Conservation (phyloP, 2,797 vertebrate species). For the Margarornis squamiger region DNA sequence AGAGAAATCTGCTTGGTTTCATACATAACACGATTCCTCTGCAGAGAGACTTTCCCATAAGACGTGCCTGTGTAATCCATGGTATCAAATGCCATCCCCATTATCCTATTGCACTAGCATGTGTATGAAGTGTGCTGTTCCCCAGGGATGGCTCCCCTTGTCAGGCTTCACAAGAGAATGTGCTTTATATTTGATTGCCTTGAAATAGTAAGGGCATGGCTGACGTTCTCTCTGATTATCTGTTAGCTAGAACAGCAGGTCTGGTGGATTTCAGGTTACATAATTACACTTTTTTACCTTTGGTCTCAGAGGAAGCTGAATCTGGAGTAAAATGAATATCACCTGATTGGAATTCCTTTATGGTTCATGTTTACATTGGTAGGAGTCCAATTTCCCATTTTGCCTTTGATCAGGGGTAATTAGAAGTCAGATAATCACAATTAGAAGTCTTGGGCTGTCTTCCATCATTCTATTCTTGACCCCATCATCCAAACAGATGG, state of each 20-base stretch:
- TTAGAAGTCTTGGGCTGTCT: conserved; percentile 69
- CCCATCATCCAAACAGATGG: conserved; percentile 63
- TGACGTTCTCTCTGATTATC: background rate
- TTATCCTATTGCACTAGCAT: background rate
- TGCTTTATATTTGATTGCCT: background rate
- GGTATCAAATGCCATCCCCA: background rate
- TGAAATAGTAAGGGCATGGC: background rate
- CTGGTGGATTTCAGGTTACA: conserved; percentile 45
- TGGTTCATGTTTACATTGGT: conserved; percentile 62
- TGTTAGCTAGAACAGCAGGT: conserved; percentile 8
- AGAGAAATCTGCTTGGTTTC: background rate
- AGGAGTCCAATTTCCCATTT: conserved; percentile 71
- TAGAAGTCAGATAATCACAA: conserved; percentile 73
- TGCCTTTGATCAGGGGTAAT: conserved; percentile 76
- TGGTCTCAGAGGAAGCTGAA: conserved; percentile 39
- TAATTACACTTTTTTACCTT: conserved; percentile 58
- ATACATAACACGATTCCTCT: background rate
- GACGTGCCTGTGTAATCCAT: background rate
- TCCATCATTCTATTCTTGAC: conserved; percentile 66
- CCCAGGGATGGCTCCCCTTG: background rate
- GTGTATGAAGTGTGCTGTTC: background rate
- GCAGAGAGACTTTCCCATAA: background rate
- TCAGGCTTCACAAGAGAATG: background rate
- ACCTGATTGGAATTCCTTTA: conserved; percentile 69
- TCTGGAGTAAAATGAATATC: conserved; percentile 53